Conservation (phyloP, 1,140 invertebrate genomes). For the Zaprionus gabonicus region DNA sequence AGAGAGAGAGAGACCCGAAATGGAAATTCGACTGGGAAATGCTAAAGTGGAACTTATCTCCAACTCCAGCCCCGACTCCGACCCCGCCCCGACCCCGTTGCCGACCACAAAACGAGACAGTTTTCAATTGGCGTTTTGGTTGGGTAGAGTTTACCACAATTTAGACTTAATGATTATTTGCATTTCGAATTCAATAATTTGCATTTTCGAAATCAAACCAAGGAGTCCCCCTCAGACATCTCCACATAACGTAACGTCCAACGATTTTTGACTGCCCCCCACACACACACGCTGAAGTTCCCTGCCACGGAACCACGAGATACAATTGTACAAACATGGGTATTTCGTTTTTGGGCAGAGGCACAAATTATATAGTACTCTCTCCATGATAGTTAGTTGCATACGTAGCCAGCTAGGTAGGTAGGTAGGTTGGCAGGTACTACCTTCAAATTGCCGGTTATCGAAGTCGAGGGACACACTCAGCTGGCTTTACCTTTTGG, state of each 20-base stretch:
- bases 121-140: slow-evolving; percentile 40
- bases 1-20: slow-evolving; percentile 13
- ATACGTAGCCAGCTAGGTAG: slow-evolving; percentile 26
- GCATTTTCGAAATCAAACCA: slow-evolving; percentile 65
- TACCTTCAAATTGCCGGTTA: slow-evolving; percentile 71
- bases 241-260: slow-evolving; percentile 6
- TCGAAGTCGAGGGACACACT: slow-evolving; percentile 70
- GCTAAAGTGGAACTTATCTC: slow-evolving; percentile 4
- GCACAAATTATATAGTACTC: slow-evolving; percentile 62
- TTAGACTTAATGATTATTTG: slow-evolving; percentile 74
- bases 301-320: not conserved
- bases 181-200: slow-evolving; percentile 77
- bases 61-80: not conserved
- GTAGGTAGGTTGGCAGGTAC: slow-evolving; percentile 28
- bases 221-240: not conserved
- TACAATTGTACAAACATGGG: slow-evolving; percentile 11
- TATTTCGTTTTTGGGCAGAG: slow-evolving; percentile 41
- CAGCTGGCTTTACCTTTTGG: slow-evolving; percentile 56
- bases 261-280: slow-evolving; percentile 13
- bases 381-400: slow-evolving; percentile 42
- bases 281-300: not conserved
- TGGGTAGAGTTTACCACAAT: slow-evolving; percentile 48
- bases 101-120: slow-evolving; percentile 38
- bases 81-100: not conserved
- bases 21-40: slow-evolving; percentile 33